Evolutionary conservation across 2,113 vertebrate species (phyloP), one percentile per base, ranked within the genome.

Genomic region (Aegotheles bennettii): DNA sequence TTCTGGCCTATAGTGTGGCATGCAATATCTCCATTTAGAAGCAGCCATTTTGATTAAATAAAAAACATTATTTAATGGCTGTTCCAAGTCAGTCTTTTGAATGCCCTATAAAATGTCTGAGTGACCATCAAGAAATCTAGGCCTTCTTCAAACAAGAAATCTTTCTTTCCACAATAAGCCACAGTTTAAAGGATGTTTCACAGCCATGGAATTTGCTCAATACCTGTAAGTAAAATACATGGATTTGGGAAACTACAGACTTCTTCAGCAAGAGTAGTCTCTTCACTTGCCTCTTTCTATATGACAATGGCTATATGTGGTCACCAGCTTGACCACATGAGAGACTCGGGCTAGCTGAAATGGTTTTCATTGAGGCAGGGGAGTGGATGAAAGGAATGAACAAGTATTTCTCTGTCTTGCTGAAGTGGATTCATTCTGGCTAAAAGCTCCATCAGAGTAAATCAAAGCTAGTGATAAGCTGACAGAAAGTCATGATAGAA

Each of bases 1-100:
- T 93, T 97, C 67, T 94, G 82, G 40, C 51, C 93, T 96, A 85
- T 95, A 97, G 94, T 76, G 53, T 67, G 75, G 84, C 83, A 89
- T 91, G 80, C 81, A 80, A 94, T 87, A 71, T 92, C 54, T 84
- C 73, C 36, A 71, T 69, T 96, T 93, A 82, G 81, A 93, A 95
- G 73, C 42, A 84, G 84, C 8, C 59, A 87, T 91, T 94, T 94
- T 93, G 67, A 84, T 95, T 87, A 90, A 87, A 90, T 84, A 87
- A 90, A 91, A 96, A 91, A 21, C 53, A 60, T 73, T 77, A 84
- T 90, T 89, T 90, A 90, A 93, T 3, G 25, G 36, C 79, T 56
- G 40, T 82, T 90, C 92, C 45, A 82, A 89, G 43, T 17, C 63
- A 90, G 73, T 24, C 36, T 70, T 70, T 68, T 63, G 28, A 93